phyloP scores from a whole-genome alignment of 2,888 invertebrate species.

The Pterostichus niger region DNA sequence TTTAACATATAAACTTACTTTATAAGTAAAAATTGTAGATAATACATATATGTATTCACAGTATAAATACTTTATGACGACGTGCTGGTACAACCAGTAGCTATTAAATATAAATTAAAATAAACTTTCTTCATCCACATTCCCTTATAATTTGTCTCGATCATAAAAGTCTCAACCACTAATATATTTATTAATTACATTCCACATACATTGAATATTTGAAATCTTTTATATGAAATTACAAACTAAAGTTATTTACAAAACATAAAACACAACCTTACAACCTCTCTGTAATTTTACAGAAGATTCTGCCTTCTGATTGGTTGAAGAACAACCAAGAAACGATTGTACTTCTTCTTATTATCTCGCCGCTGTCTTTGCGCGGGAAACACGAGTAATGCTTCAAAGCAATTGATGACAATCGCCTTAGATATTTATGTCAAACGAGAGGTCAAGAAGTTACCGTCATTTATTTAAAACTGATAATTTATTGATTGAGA shows the following conservation, averaged over 20 bases:
- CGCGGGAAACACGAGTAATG: constrained; percentile 8
- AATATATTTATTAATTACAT: constrained; percentile 49
- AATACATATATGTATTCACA: neutral
- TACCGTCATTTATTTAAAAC: constrained; percentile 57
- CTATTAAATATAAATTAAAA: constrained; percentile 30
- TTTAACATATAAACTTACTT: too few relatives aligned
- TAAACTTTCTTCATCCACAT: constrained; percentile 13
- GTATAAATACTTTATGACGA: neutral
- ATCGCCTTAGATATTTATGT: constrained; percentile 59
- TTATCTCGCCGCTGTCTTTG: constrained; percentile 11
- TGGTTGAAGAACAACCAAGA: neutral
- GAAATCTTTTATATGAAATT: constrained; percentile 18
- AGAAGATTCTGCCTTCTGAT: neutral
- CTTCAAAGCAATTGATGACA: constrained; percentile 60
- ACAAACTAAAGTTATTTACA: constrained; percentile 7
- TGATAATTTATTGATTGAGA: constrained; percentile 59
- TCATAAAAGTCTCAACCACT: constrained; percentile 21
- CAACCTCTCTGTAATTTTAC: constrained; percentile 25
- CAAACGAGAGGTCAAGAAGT: constrained; percentile 59
- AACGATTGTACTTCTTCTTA: neutral
- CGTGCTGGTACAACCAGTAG: constrained; percentile 12
- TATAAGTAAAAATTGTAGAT: too few relatives aligned
- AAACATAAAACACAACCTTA: constrained; percentile 3
- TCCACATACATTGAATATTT: constrained; percentile 33
- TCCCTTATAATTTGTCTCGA: constrained; percentile 43